These are phyloP conservation scores for Drosophila rhopaloa DNA, from an alignment of 1,140 invertebrate genomes.

Conservation along the genomic window DNA sequence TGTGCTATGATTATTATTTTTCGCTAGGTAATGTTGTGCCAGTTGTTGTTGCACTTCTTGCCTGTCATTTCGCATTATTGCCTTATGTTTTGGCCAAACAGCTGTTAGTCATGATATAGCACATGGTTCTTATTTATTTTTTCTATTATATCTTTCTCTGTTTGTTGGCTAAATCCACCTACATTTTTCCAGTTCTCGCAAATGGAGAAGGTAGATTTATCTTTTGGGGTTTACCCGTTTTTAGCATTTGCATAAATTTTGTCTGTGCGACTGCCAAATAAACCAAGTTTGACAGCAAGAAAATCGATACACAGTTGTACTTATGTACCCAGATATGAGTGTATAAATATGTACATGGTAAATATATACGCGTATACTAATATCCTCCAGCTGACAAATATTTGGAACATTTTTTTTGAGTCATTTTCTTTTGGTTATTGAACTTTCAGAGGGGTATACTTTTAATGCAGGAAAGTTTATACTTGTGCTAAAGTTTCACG, in stretches of 20 bases:
- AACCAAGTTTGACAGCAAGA: constrained; percentile 36
- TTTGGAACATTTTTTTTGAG: constrained; percentile 23
- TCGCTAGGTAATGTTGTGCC: constrained; percentile 5
- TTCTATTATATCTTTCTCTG: not conserved
- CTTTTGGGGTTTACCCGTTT: constrained; percentile 29
- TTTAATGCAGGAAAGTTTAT: constrained; percentile 24
- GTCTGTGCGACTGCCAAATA: constrained; percentile 24
- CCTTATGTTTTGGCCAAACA: constrained; percentile 71
- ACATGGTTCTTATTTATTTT: constrained; percentile 34
- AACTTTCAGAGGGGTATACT: constrained; percentile 16
- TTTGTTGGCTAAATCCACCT: constrained; percentile 7
- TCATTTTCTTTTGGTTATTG: constrained; percentile 20
- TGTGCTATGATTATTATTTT: constrained; percentile 9
- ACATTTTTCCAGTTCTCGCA: constrained; percentile 3
- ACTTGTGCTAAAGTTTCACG: constrained; percentile 14
- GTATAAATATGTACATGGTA: not conserved
- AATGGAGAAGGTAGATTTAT: constrained; percentile 15
- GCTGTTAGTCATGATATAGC: constrained; percentile 67
- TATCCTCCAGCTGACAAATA: constrained; percentile 18
- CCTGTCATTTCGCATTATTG: constrained; percentile 60
- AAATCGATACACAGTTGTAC: constrained; percentile 43
- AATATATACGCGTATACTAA: not conserved
- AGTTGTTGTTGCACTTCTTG: constrained; percentile 39
- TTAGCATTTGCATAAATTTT: constrained; percentile 32
- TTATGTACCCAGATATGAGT: constrained; percentile 4